These are phyloP conservation scores for Mnemiopsis leidyi DNA, from an alignment of 37 sponge, comb jelly and placozoan genomes.

Conservation along the genomic window DNA sequence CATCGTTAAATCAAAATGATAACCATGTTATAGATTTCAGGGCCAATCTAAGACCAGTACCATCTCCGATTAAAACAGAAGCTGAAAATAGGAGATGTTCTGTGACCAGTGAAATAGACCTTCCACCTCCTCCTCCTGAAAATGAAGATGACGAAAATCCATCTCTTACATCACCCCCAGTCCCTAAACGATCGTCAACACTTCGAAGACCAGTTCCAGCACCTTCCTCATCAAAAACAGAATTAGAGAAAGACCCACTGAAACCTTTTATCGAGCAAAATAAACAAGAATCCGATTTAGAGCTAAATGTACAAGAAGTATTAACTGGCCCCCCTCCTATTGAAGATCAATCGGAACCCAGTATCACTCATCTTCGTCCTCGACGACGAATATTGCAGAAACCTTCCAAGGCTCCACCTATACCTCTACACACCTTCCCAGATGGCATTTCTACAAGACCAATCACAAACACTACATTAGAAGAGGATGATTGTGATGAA, in stretches of 20 bases:
- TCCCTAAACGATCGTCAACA: neutral
- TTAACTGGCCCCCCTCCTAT: neutral
- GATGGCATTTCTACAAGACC: neutral
- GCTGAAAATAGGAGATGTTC: neutral
- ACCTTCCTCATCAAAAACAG: neutral
- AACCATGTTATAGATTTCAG: neutral
- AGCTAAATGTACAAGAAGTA: neutral
- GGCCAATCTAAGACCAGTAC: neutral
- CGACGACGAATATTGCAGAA: neutral
- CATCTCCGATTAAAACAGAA: conserved; percentile 22
- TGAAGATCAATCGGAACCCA: neutral
- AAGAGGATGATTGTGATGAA: neutral
- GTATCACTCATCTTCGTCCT: neutral
- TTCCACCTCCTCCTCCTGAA: neutral
- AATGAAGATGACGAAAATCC: neutral
- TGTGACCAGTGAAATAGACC: neutral
- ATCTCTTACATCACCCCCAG: neutral
- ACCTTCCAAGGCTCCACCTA: neutral
- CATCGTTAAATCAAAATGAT: neutral
- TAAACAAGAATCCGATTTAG: neutral
- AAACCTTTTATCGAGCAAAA: neutral
- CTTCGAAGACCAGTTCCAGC: neutral
- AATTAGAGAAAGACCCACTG: neutral
- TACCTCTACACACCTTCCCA: conserved; percentile 10
- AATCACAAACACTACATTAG: neutral